A percentile compares a stretch with the other conserved stretches of the same genome.
phyloP scores from a whole-genome alignment of 2,113 vertebrate genomes.

The Lycaon pictus region DNA sequence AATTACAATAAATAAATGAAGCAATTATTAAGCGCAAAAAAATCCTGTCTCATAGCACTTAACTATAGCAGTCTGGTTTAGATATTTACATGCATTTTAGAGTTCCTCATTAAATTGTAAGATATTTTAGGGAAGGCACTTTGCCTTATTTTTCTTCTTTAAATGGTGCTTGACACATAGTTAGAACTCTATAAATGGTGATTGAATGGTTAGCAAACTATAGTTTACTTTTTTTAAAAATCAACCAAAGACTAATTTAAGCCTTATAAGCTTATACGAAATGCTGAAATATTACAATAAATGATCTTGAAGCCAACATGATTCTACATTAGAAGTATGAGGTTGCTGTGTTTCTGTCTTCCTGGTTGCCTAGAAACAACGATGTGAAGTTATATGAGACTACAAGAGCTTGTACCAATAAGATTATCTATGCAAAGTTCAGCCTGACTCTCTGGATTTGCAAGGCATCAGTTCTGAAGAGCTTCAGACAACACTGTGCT shows the following conservation, averaged over 20 bases:
- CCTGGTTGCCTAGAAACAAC: conserved; percentile 75
- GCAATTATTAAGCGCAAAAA: not conserved
- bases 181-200: not conserved
- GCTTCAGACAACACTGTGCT: not conserved
- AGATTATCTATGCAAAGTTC: conserved; percentile 63
- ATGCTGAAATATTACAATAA: conserved; percentile 49
- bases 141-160: conserved; percentile 32
- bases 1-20: conserved; percentile 12
- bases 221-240: conserved; percentile 24
- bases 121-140: not conserved
- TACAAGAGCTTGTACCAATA: not conserved
- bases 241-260: conserved; percentile 43
- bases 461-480: not conserved
- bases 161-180: not conserved
- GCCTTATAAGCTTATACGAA: not conserved
- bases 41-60: not conserved
- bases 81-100: not conserved
- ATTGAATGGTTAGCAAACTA: not conserved
- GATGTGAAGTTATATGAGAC: conserved; percentile 22
- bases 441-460: conserved; percentile 38
- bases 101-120: not conserved
- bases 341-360: conserved; percentile 48
- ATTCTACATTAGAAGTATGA: conserved; percentile 48
- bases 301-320: conserved; percentile 26
- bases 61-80: not conserved